Evolutionary conservation across 2,113 vertebrate genomes (phyloP).

Genomic region (Megatriorchis doriae): DNA sequence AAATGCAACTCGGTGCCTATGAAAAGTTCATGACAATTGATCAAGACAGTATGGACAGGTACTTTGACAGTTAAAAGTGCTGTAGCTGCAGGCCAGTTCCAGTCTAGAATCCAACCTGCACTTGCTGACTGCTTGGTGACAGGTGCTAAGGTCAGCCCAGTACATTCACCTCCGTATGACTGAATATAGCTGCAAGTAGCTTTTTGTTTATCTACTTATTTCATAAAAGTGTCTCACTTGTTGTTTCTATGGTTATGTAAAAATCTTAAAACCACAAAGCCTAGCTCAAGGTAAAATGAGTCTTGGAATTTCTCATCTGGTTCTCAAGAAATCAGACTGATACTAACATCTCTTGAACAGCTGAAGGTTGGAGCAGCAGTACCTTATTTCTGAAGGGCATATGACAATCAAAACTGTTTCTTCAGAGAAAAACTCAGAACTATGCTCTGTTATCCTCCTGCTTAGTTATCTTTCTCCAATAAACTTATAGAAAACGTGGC

Average conservation of each 20-base stretch:
- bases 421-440: neutral
- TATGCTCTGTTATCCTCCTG: neutral
- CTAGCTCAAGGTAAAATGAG: neutral
- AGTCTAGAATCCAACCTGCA: neutral
- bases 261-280: neutral
- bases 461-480: neutral
- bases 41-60: neutral
- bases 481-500: neutral
- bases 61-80: neutral
- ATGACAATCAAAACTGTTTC: neutral
- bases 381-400: neutral
- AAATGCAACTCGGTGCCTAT: neutral
- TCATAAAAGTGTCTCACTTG: neutral
- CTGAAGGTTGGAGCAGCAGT: neutral
- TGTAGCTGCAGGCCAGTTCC: neutral
- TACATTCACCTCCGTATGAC: neutral
- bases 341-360: neutral
- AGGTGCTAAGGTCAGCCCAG: neutral
- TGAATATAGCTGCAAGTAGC: neutral
- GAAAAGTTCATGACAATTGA: neutral
- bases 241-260: neutral
- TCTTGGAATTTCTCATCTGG: neutral
- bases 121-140: neutral
- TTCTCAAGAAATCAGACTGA: neutral
- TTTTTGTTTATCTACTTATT: neutral